These are phyloP conservation scores for Origma solitaria DNA, from an alignment of 2,113 vertebrate genomes.

Conservation along the genomic window DNA sequence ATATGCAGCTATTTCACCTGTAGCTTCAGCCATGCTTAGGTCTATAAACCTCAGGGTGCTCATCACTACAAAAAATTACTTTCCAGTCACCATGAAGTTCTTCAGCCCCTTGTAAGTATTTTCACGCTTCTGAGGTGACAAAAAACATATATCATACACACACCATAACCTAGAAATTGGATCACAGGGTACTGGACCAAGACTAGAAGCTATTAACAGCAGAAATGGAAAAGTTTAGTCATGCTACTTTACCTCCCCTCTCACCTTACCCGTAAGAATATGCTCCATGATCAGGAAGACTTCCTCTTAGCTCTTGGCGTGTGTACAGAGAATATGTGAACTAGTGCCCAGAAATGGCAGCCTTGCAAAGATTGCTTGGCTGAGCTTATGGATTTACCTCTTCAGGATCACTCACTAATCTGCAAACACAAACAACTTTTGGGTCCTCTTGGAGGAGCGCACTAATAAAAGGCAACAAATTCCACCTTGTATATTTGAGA, in stretches of 20 bases:
- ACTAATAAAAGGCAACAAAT: neutral
- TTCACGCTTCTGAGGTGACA: neutral
- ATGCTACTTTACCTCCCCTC: neutral
- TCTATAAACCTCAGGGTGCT: neutral
- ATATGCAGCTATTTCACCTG: neutral
- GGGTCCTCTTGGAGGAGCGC: neutral
- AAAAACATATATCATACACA: slow-evolving; percentile 45
- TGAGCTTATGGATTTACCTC: neutral
- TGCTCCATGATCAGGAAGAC: neutral
- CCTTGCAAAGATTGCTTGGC: neutral
- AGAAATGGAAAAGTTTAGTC: slow-evolving; percentile 29
- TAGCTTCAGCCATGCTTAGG: neutral
- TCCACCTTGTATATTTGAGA: neutral
- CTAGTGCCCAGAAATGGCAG: neutral
- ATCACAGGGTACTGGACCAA: slow-evolving; percentile 16
- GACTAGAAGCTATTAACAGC: slow-evolving; percentile 30
- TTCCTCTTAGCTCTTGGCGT: neutral
- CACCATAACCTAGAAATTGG: slow-evolving; percentile 11
- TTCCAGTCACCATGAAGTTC: neutral
- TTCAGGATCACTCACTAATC: neutral
- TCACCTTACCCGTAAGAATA: neutral
- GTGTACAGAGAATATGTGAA: neutral
- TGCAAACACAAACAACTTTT: neutral
- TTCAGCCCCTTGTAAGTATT: neutral
- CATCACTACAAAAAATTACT: neutral